A percentile compares a stretch with the other conserved stretches of the same genome.
phyloP scores from a whole-genome alignment of 2,113 vertebrate species.

The Cavia porcellus region DNA sequence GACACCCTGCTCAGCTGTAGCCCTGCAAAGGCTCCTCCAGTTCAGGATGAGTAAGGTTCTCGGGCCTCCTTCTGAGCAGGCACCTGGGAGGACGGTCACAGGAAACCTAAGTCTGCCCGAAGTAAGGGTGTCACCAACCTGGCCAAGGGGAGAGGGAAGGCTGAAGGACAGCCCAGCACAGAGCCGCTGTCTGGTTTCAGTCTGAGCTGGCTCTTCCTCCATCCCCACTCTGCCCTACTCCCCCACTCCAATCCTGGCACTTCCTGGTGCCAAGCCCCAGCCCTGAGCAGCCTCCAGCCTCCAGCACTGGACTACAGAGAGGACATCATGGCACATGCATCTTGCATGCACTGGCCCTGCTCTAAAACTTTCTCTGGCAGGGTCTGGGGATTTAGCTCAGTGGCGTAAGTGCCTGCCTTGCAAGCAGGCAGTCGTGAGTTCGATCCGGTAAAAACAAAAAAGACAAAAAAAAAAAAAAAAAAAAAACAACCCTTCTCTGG shows the following conservation, averaged over 20 bases:
- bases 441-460: too few relatives aligned
- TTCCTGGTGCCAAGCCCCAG: neutral
- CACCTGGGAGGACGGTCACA: fast-evolving
- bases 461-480: too few relatives aligned
- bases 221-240: neutral
- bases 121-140: neutral
- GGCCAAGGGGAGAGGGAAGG: neutral
- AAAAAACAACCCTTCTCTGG: neutral
- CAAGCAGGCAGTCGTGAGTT: too few relatives aligned
- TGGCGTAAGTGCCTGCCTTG: too few relatives aligned
- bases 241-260: neutral
- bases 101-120: neutral
- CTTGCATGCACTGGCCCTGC: neutral
- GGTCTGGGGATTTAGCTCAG: too few relatives aligned
- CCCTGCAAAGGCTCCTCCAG: neutral
- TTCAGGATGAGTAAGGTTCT: neutral
- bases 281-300: neutral
- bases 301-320: neutral
- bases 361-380: neutral
- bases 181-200: constrained; percentile 76
- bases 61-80: neutral
- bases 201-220: constrained; percentile 78
- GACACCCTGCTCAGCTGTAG: neutral
- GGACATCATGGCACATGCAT: neutral
- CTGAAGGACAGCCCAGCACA: neutral